Evolutionary conservation across 1,140 invertebrate genomes (phyloP), one percentile per base, ranked within the genome.

Genomic region (Drosophila subobscura): DNA sequence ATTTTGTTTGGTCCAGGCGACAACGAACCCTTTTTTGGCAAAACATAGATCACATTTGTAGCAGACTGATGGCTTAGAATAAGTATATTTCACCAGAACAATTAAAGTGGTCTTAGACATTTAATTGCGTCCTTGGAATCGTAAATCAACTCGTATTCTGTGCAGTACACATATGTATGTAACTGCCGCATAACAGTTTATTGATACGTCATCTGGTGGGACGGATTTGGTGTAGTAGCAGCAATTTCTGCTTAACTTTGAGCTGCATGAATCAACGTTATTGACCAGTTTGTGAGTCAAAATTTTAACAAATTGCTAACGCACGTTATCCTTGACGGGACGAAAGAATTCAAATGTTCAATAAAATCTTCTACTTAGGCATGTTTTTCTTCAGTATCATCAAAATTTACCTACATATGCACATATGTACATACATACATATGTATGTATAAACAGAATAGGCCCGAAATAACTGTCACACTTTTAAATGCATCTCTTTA

Each of bases 81-180:
- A 59, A 76, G 52, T 53, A 80, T 66, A 47, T 75, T 85, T 84
- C 56, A 40, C 45, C 41, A 77, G 80, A 84, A 84, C 58, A 63
- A 84, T 84, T 80, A 77, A 81, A 72, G 41, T 50, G 52, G 57
- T 54, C 78, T 53, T 44, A 77, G 53, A 72, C 76, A 70, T 81
- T 81, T 81, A 83, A 81, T 83, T 81, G 54, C 63, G 55, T 44
- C 50, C 23, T 49, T 70, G 54, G 55, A 68, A 58, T 58, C 49
- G 8, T 33, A 33, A 8, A 33, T 25, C 52, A 8, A 51, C 49
- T 29, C 49, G 22, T 10, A 42, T 23, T 57, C 29, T 41, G 20
- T 41, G 14, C 44, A 20, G 27, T 41, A 46, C 53, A 46, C 37
- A 55, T 45, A n/a, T n/a, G n/a, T n/a, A n/a, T n/a, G n/a, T n/a